These are phyloP conservation scores for Loxodonta africana DNA, from an alignment of 2,113 vertebrate genomes.

Conservation along the genomic window DNA sequence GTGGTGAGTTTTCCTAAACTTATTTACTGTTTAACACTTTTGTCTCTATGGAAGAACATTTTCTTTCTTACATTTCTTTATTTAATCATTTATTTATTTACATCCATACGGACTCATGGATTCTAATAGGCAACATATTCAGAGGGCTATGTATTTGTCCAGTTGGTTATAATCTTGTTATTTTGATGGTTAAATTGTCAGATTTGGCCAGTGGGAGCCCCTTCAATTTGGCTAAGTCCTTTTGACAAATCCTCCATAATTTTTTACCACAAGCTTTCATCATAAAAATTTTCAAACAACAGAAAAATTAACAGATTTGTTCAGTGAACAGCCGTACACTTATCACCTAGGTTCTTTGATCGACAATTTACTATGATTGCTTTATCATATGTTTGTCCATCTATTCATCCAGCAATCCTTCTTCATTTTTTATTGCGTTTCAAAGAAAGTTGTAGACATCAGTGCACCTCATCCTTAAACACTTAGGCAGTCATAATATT, in stretches of 20 bases:
- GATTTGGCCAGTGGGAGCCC: neutral
- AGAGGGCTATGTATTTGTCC: neutral
- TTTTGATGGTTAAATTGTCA: neutral
- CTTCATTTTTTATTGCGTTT: neutral
- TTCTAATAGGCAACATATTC: neutral
- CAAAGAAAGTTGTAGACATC: neutral
- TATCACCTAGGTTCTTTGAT: neutral
- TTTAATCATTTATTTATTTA: slow-evolving; percentile 53
- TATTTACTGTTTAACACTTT: slow-evolving; percentile 8
- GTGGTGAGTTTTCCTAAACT: slow-evolving; percentile 50
- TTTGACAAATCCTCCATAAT: neutral
- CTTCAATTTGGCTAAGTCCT: neutral
- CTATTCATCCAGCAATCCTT: neutral
- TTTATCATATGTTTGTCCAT: neutral
- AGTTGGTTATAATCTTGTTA: neutral
- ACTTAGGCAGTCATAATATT: neutral
- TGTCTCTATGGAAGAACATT: slow-evolving; percentile 38
- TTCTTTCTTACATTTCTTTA: slow-evolving; percentile 46
- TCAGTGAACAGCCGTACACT: neutral
- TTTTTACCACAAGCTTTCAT: neutral
- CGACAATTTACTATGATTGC: neutral
- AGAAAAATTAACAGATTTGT: neutral
- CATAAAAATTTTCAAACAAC: neutral
- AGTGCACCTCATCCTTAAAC: neutral
- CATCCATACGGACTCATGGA: neutral